Evolutionary conservation across 2,888 invertebrate genomes (phyloP).

Genomic region (Drosophila cognata): DNA sequence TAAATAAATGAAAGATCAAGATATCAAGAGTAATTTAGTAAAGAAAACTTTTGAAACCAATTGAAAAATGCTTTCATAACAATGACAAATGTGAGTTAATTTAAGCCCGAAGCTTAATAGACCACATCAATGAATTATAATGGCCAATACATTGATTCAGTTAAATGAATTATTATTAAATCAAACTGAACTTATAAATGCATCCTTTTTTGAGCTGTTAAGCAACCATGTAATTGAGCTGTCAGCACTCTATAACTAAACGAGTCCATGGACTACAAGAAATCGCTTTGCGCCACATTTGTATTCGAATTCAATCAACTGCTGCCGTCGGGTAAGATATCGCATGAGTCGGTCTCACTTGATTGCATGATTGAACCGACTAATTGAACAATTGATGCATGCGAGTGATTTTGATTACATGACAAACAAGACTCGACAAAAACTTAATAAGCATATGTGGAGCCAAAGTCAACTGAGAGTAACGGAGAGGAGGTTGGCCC

Average conservation of each 20-base stretch:
- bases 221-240: neutral
- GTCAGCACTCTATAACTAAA: slow-evolving; percentile 35
- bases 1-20: neutral
- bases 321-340: neutral
- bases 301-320: slow-evolving; percentile 21
- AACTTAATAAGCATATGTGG: slow-evolving; percentile 46
- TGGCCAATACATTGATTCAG: neutral
- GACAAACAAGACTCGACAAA: slow-evolving; percentile 64
- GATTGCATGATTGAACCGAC: slow-evolving; percentile 75
- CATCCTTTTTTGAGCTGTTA: neutral
- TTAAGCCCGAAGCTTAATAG: neutral
- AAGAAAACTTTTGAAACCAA: neutral
- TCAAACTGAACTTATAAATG: neutral
- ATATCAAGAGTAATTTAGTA: neutral
- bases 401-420: slow-evolving; percentile 74
- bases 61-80: neutral
- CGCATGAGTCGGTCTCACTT: slow-evolving; percentile 39
- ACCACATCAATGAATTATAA: slow-evolving; percentile 3
- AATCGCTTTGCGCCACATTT: slow-evolving; percentile 8
- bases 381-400: slow-evolving; percentile 78
- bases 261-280: slow-evolving; percentile 29
- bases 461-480: slow-evolving; percentile 36
- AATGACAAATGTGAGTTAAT: slow-evolving; percentile 20
- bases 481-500: slow-evolving; percentile 44
- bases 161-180: neutral